Evolutionary conservation across 1,140 invertebrate species (phyloP), one percentile per base, ranked within the genome.

Genomic region (Agraylea sexmaculata): DNA sequence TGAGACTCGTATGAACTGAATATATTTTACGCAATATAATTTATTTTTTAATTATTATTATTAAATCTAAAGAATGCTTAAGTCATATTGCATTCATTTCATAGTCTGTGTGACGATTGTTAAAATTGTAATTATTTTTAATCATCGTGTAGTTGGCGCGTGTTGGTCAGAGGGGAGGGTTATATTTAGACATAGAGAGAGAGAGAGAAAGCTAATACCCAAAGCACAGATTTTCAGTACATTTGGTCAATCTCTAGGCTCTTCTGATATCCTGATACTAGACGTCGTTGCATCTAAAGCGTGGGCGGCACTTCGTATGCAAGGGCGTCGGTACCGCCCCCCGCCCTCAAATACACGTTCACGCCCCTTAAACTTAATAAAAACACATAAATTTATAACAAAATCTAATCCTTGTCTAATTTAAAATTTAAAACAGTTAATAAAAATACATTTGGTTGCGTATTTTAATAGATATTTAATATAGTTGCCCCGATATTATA

Each of bases 281-380:
- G 32, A 40, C 30, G 37, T 40, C 19, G 8, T 2, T n/a, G 18
- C 13, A n/a, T n/a, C n/a, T n/a, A n/a, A 30, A 20, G 25, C 23
- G 39, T 41, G 27, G 31, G 39, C 39, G 30, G 30, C 39, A 32
- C 39, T 32, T 23, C 27, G 6, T 15, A 19, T 22, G 21, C 10
- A 19, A 30, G 31, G 39, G 31, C 39, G 39, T 30, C 31, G 31
- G 28, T 32, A 25, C 28, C 7, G 20, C 13, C 13, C 17, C 20
- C 29, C 22, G 19, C 37, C 37, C 37, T 20, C 37, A 40, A 31
- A 25, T 2, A 12, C 10, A n/a, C 10, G n/a, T 5, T 15, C 12
- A 12, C 37, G 18, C 21, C 2, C 25, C 37, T 18, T 10, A 20
- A 7, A 29, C 2, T 38, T 17, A 19, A 38, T 17, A 38, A 29